Base-by-base conservation (phyloP, 2,797 vertebrate genomes). In the Rhabdophis nuchalis region DNA sequence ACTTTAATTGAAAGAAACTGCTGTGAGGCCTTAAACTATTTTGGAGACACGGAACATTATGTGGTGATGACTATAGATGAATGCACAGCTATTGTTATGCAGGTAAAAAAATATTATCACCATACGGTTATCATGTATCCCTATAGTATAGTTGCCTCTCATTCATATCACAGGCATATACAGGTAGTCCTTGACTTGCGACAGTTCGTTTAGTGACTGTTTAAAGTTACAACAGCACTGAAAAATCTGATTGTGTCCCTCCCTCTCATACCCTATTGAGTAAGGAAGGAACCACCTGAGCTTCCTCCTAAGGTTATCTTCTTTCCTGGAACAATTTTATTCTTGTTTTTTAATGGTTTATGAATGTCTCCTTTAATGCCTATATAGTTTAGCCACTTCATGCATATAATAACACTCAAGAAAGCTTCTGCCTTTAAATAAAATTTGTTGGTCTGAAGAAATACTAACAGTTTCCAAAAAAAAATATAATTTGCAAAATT, bases 11-110 rank as follows among this genome's bases (percentile, higher is more conserved):
- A 99, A 96, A 98, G 98, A 96, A 97, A 95, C 89, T 97, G 96
- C 91, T 96, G 96, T 94, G 97, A 97, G 4, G 97, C 98, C n/a
- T 89, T 99, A 95, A 97, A 97, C 95, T 97, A 97, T 82, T 98
- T 99, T n/a, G 98, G 98, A 93, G 96, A 96, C 18, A 96, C 96
- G 41, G 96, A 98, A 29, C 93, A 2, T 92, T 99, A 98, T 5
- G 94, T 97, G 57, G 96, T 99, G 93, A 95, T 99, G 94, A 99
- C 99, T n/a, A 92, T 99, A 93, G 98, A 99, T 93, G 98, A 98
- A 95, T 95, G 96, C 86, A 99, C 98, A 1, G 98, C 97, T 13
- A 64, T 99, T 57, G 58, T 99, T 93, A 96, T 99, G 93, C 99
- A 99, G 99, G 99, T 99, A 97, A 50, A 90, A 92, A 91, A 93